Evolutionary conservation across 2,113 vertebrate species (phyloP).

Genomic region (Melanocharis versteri): DNA sequence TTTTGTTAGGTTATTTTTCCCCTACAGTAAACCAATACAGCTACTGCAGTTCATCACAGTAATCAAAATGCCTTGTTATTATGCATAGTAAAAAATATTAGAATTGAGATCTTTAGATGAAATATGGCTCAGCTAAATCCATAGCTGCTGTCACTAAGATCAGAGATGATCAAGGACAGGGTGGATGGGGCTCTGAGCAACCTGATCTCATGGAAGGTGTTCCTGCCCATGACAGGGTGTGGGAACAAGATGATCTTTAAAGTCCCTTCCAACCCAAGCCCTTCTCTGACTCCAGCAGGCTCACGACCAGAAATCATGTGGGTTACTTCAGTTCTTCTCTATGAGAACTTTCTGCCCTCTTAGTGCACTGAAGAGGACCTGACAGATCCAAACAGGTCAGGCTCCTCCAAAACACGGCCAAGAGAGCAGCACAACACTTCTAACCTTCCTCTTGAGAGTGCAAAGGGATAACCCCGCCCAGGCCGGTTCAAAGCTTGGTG

Average conservation of each 20-base stretch:
- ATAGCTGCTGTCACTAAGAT: neutral
- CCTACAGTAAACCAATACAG: neutral
- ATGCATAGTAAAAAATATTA: neutral
- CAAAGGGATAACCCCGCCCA: neutral
- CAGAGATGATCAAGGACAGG: neutral
- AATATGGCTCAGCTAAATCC: neutral
- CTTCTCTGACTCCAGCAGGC: neutral
- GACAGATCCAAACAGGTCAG: neutral
- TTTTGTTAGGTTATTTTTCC: neutral
- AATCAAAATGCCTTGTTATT: neutral
- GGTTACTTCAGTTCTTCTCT: neutral
- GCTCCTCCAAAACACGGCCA: neutral
- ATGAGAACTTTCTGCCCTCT: neutral
- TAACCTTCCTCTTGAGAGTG: neutral
- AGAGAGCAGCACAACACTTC: neutral
- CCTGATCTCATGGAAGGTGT: neutral
- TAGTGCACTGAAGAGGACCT: neutral
- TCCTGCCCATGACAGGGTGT: neutral
- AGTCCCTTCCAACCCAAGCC: neutral
- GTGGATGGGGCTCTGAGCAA: neutral
- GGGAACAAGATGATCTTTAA: neutral
- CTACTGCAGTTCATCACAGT: neutral
- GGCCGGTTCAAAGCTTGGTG: neutral
- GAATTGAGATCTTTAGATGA: neutral
- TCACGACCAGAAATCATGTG: neutral